Evolutionary conservation across 2,888 invertebrate species (phyloP).

Genomic region (Melangyna quadrimaculata): DNA sequence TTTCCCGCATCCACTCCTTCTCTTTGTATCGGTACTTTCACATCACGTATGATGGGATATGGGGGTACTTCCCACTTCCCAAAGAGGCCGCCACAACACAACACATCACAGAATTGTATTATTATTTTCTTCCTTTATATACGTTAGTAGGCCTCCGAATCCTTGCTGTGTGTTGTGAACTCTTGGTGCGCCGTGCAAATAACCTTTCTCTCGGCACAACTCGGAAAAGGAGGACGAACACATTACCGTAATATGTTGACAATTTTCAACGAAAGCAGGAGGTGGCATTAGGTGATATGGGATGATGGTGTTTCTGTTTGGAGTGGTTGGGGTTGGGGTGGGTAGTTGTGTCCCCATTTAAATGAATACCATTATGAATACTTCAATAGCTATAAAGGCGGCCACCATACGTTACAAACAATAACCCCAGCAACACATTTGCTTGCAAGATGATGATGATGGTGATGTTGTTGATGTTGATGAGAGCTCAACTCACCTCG

Average conservation of each 20-base stretch:
- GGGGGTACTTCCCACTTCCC: slow-evolving; percentile 27
- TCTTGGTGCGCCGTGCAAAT: neutral
- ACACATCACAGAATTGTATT: slow-evolving; percentile 59
- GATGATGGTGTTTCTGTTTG: neutral
- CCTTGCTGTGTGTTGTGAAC: slow-evolving; percentile 8
- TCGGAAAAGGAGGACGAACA: slow-evolving; percentile 38
- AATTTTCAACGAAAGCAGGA: slow-evolving; percentile 51
- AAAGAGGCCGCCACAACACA: slow-evolving; percentile 58
- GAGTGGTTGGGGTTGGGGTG: neutral
- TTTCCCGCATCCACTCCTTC: slow-evolving; percentile 21
- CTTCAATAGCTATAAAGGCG: slow-evolving; percentile 72
- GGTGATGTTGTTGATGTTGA: slow-evolving; percentile 46
- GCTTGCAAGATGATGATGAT: slow-evolving; percentile 66
- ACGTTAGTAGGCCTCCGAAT: slow-evolving; percentile 28
- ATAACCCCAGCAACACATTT: slow-evolving; percentile 69
- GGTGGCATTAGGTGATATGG: neutral
- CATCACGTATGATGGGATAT: neutral
- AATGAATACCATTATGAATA: slow-evolving; percentile 72
- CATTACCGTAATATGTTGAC: slow-evolving; percentile 72
- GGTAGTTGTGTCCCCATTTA: slow-evolving; percentile 59
- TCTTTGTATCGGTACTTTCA: slow-evolving; percentile 24
- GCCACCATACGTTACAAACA: slow-evolving; percentile 71
- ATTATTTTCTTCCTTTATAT: slow-evolving; percentile 5
- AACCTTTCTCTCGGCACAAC: slow-evolving; percentile 27
- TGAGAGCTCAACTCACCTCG: slow-evolving; percentile 44